phyloP scores from a whole-genome alignment of 2,113 vertebrate genomes.

The Corythaeola cristata region DNA sequence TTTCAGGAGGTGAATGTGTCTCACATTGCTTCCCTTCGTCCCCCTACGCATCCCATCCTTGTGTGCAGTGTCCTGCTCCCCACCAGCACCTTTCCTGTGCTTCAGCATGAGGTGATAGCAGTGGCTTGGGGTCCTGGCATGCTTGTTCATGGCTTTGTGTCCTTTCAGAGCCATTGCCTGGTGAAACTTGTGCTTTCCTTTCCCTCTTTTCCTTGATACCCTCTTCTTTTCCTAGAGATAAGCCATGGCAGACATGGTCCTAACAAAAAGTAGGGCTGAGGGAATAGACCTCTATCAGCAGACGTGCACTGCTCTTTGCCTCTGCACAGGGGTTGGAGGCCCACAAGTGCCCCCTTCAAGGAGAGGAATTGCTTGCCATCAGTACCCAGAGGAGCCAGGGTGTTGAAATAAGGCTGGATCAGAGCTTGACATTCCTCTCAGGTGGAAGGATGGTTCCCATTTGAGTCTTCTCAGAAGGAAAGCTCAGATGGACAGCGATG shows the following conservation, averaged over 20 bases:
- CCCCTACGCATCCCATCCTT: not conserved
- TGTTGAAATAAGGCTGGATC: not conserved
- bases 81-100: not conserved
- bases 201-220: not conserved
- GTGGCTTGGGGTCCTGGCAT: rapidly evolving
- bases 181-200: not conserved
- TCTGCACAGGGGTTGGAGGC: not conserved
- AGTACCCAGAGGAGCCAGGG: not conserved
- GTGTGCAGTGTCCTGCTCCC: not conserved
- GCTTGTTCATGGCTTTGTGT: not conserved
- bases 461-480: not conserved
- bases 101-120: not conserved
- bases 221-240: not conserved
- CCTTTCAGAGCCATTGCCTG: not conserved
- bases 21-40: not conserved
- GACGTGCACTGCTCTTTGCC: not conserved
- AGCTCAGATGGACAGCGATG: not conserved
- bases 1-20: not conserved
- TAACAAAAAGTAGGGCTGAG: not conserved
- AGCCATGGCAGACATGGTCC: not conserved
- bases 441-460: not conserved
- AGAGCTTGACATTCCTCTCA: not conserved
- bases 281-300: not conserved
- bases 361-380: not conserved
- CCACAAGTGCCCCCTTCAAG: not conserved